These are phyloP conservation scores for Procambarus clarkii DNA, from an alignment of 1,140 invertebrate species.

Conservation along the genomic window DNA sequence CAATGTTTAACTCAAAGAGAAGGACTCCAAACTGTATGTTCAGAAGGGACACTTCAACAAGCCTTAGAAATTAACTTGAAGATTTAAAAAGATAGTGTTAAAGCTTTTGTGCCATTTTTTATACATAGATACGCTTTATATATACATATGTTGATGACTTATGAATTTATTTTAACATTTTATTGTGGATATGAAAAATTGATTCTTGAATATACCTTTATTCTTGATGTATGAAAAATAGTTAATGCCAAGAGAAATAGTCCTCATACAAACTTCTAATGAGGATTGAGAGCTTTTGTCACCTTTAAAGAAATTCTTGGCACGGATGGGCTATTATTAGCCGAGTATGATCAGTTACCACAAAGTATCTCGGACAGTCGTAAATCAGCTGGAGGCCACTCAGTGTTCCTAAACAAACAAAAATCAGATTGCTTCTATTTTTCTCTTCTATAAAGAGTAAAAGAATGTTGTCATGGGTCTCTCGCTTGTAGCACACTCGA, in stretches of 20 bases:
- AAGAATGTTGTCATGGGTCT: background rate
- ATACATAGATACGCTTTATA: constrained; percentile 1
- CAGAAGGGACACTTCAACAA: background rate
- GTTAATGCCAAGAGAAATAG: background rate
- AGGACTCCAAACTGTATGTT: background rate
- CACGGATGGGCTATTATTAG: background rate
- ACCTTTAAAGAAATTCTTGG: background rate
- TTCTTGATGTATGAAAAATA: background rate
- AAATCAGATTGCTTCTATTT: background rate
- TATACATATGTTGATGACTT: background rate
- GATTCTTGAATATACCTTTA: background rate
- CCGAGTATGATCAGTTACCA: background rate
- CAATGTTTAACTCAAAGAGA: background rate
- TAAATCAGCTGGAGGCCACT: background rate
- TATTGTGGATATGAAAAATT: background rate
- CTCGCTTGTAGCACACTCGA: constrained; percentile 1
- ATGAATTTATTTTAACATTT: background rate
- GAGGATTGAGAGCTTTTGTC: background rate
- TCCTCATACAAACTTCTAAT: background rate
- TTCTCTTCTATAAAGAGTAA: background rate
- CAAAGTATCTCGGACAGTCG: background rate
- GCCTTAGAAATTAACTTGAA: constrained; percentile 2
- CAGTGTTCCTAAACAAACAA: background rate
- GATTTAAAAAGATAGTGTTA: constrained; percentile 1
- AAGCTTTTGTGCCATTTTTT: constrained; percentile 2